Conservation (phyloP, 2,797 vertebrate species). For the Chelmon rostratus region DNA sequence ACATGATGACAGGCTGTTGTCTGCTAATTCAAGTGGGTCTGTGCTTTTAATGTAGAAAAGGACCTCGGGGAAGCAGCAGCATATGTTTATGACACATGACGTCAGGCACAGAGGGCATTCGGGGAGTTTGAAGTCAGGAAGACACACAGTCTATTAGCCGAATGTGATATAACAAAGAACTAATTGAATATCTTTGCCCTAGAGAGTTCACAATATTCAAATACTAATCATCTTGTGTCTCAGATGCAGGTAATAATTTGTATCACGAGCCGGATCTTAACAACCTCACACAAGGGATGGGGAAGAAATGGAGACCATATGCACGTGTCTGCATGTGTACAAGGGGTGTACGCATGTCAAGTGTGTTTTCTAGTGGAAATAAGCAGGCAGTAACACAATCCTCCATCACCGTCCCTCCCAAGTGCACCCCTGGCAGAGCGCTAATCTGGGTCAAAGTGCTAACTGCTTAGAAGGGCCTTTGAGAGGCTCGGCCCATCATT, state of each 20-base stretch:
- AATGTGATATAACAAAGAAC: slow-evolving; percentile 49
- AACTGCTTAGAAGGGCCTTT: slow-evolving; percentile 77
- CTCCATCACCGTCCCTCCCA: slow-evolving; percentile 67
- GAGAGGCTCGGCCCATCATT: slow-evolving; percentile 75
- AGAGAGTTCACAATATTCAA: slow-evolving; percentile 48
- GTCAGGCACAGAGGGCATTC: slow-evolving; percentile 46
- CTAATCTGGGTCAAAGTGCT: slow-evolving; percentile 87
- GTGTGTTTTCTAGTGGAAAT: slow-evolving; percentile 66
- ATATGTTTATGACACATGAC: slow-evolving; percentile 73
- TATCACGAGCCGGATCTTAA: slow-evolving; percentile 23
- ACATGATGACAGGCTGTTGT: slow-evolving; percentile 69
- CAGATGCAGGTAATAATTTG: slow-evolving; percentile 46
- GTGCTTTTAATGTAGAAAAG: slow-evolving; percentile 66
- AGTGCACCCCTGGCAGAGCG: slow-evolving; percentile 67
- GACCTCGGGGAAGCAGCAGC: slow-evolving; percentile 55
- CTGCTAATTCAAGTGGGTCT: slow-evolving; percentile 56
- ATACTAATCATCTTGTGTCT: slow-evolving; percentile 54
- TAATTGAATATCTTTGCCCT: slow-evolving; percentile 61
- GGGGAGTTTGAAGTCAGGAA: slow-evolving; percentile 33
- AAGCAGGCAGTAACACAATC: slow-evolving; percentile 49
- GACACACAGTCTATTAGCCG: slow-evolving; percentile 44
- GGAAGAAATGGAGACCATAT: slow-evolving; percentile 30
- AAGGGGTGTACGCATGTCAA: slow-evolving; percentile 30
- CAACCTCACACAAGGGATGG: slow-evolving; percentile 39
- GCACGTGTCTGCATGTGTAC: slow-evolving; percentile 35